Base-by-base conservation (phyloP, 1,140 invertebrate genomes). In the Venustaconcha ellipsiformis region DNA sequence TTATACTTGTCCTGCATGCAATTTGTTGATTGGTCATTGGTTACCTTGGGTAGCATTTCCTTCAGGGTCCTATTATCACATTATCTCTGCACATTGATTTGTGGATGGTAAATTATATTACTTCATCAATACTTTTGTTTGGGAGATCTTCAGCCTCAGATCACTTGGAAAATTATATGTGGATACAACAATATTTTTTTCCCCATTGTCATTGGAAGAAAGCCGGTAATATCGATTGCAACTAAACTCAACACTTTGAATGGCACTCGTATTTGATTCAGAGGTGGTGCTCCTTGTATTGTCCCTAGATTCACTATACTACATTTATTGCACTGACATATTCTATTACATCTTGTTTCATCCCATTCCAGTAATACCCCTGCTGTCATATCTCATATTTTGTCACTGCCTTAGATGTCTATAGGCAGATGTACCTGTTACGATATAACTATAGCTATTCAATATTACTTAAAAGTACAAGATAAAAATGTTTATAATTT, bases 11-110 rank as follows among this genome's bases (percentile, higher is more conserved):
- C 18, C 48, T 70, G 57, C 26, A 14, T 60, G 59, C 69, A 60
- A 23, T 59, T 37, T 63, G 69, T n/a, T 59, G 57, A 62, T 70
- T 70, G 13, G 58, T 70, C 37, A 60, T 26, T 26, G 26, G 26
- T 30, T 30, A 30, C 26, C 26, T 30, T 30, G 26, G 26, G 4
- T 30, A 30, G 26, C 26, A 30, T 30, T 30, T 30, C 26, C 4
- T 30, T 30, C 26, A 30, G 26, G 26, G 26, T 30, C 26, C 26
- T 30, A 30, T 30, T 30, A 2, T 30, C 26, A 30, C 26, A 4
- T 30, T 30, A 2, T 30, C 4, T 30, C 26, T 30, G 26, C 2
- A 30, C 26, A 30, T 30, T 30, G 26, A 4, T 30, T 4, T 30
- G 69, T 11, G 69, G 69, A 55, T 70, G 69, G 20, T 70, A 60